Percentiles rank a stretch among this genome's conserved stretches.
Evolutionary conservation across 2,888 invertebrate species (phyloP).

Genomic region (Agonopterix arenella): DNA sequence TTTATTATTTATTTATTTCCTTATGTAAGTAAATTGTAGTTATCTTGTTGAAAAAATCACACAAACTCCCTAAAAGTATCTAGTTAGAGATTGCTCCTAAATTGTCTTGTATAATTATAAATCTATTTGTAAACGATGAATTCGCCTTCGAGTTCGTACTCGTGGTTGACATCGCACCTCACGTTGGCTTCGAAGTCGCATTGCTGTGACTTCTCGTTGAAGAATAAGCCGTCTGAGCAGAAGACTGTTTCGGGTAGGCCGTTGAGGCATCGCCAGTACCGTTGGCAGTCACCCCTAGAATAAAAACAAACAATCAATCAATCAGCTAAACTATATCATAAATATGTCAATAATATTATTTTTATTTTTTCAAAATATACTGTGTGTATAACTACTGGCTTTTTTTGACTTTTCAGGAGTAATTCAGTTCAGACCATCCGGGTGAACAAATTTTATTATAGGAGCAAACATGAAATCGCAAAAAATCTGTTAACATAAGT

Average conservation of each 20-base stretch:
- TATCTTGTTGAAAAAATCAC: neutral
- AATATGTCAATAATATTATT: neutral
- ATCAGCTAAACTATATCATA: neutral
- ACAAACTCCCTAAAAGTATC: constrained; percentile 16
- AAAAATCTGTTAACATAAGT: too few species aligned
- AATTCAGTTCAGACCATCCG: too few species aligned
- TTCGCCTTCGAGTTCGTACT: constrained; percentile 50
- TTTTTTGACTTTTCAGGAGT: too few species aligned
- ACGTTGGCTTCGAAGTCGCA: constrained; percentile 65
- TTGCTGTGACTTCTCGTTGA: constrained; percentile 49
- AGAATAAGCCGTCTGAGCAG: constrained; percentile 61
- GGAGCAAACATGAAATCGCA: too few species aligned
- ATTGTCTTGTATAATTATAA: neutral
- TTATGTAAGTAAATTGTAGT: too few species aligned
- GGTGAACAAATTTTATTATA: too few species aligned
- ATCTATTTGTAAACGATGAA: constrained; percentile 39
- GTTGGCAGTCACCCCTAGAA: constrained; percentile 58
- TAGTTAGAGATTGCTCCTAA: constrained; percentile 29
- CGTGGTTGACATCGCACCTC: constrained; percentile 31
- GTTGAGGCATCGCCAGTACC: constrained; percentile 52
- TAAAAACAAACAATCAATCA: neutral
- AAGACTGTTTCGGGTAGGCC: constrained; percentile 39
- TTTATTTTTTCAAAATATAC: too few species aligned
- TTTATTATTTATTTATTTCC: too few species aligned
- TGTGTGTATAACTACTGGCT: too few species aligned